Evolutionary conservation across 2,888 invertebrate genomes (phyloP).

Genomic region (Andrena bucephala): DNA sequence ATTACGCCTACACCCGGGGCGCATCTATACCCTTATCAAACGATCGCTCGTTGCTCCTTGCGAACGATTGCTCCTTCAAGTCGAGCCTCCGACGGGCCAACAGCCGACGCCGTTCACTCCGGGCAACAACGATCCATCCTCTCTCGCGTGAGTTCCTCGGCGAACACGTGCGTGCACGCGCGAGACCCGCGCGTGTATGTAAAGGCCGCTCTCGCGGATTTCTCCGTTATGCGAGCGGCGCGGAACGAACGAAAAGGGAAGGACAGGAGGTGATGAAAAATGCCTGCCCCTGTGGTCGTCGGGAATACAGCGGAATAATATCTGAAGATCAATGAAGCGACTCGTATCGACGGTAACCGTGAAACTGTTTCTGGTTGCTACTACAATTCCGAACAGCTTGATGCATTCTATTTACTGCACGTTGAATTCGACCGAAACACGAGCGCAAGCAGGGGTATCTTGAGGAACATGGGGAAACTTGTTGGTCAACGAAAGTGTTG

Average conservation of each 20-base stretch:
- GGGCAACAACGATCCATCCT: constrained; percentile 30
- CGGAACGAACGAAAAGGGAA: neutral
- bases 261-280: constrained; percentile 18
- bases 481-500: too few relatives aligned
- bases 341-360: neutral
- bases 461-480: too few relatives aligned
- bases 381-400: neutral
- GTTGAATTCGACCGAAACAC: neutral
- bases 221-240: constrained; percentile 35
- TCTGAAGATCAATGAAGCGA: neutral
- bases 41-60: constrained; percentile 71
- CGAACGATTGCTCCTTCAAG: constrained; percentile 67
- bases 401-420: neutral
- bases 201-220: constrained; percentile 32
- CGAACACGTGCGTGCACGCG: constrained; percentile 37
- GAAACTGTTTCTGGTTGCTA: neutral
- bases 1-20: constrained; percentile 74
- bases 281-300: constrained; percentile 10
- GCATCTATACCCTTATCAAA: constrained; percentile 72
- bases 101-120: constrained; percentile 43
- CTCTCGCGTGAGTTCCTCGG: constrained; percentile 16
- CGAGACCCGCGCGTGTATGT: constrained; percentile 30
- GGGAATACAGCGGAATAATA: constrained; percentile 28
- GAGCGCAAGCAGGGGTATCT: too few relatives aligned
- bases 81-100: constrained; percentile 61